A percentile compares a stretch with the other conserved stretches of the same genome.
These are phyloP conservation scores for Cheirogaleus medius DNA, from an alignment of 2,113 vertebrate species.

Conservation along the genomic window DNA sequence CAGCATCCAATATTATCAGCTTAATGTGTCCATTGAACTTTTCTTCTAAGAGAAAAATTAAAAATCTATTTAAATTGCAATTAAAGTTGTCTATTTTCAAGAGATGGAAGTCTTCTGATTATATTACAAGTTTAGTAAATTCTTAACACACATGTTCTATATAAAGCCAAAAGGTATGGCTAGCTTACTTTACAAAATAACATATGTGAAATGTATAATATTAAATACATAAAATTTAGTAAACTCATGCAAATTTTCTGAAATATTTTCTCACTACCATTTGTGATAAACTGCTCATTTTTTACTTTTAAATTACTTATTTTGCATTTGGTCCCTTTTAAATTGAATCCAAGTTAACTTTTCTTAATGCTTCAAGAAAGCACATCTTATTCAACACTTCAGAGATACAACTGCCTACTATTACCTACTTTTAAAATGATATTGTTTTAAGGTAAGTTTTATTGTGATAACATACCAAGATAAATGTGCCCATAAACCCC, in stretches of 20 bases:
- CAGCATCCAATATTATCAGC: neutral
- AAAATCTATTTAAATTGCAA: neutral
- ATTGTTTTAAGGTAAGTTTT: conserved; percentile 51
- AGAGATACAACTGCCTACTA: neutral
- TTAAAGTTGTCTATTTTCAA: neutral
- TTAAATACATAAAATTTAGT: neutral
- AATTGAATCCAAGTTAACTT: conserved; percentile 28
- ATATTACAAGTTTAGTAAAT: conserved; percentile 13
- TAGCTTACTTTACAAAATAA: conserved; percentile 32
- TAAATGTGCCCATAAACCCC: neutral
- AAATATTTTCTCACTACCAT: conserved; percentile 4
- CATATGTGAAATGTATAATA: neutral
- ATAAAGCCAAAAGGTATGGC: neutral
- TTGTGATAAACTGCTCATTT: neutral
- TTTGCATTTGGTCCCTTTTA: conserved; percentile 32
- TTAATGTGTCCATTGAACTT: conserved; percentile 30
- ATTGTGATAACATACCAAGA: neutral
- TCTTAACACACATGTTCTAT: conserved; percentile 2
- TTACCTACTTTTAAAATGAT: neutral
- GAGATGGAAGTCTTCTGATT: conserved; percentile 13
- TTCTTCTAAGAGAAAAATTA: neutral
- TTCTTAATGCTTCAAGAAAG: neutral
- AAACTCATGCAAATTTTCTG: neutral
- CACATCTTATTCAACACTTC: neutral
- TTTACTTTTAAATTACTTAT: conserved; percentile 44